These are phyloP conservation scores for Drosophila nikananu DNA, from an alignment of 1,140 invertebrate genomes.

Conservation along the genomic window DNA sequence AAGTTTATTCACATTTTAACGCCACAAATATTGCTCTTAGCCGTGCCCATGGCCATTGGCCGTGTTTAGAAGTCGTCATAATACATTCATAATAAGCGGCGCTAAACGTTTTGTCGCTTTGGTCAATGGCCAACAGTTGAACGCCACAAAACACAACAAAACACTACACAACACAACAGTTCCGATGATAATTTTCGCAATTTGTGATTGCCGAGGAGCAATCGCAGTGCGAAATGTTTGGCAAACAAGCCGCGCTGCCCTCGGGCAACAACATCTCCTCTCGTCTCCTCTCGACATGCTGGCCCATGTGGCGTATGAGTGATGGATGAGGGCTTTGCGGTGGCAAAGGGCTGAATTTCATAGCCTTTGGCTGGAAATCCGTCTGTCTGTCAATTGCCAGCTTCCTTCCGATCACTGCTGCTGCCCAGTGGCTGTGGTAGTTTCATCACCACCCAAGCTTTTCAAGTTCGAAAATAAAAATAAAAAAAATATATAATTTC, in stretches of 20 bases:
- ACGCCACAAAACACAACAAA: slow-evolving; percentile 9
- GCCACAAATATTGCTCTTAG: background rate
- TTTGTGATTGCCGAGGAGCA: slow-evolving; percentile 56
- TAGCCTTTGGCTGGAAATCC: slow-evolving; percentile 33
- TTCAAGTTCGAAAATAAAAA: slow-evolving; percentile 52
- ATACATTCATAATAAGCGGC: slow-evolving; percentile 28
- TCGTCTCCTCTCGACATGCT: slow-evolving; percentile 3
- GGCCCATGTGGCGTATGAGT: slow-evolving; percentile 67
- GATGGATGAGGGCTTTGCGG: slow-evolving; percentile 51
- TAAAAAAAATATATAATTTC: slow-evolving; percentile 52
- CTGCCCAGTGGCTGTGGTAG: background rate
- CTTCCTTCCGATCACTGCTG: slow-evolving; percentile 56
- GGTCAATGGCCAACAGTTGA: slow-evolving; percentile 32
- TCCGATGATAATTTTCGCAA: slow-evolving; percentile 48
- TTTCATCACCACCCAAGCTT: slow-evolving; percentile 45
- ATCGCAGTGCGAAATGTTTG: slow-evolving; percentile 62
- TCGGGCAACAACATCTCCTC: slow-evolving; percentile 1
- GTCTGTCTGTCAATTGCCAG: slow-evolving; percentile 50
- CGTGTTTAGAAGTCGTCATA: slow-evolving; percentile 44
- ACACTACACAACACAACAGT: slow-evolving; percentile 9
- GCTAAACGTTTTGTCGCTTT: slow-evolving; percentile 54
- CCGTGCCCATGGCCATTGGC: slow-evolving; percentile 25
- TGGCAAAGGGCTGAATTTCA: slow-evolving; percentile 7
- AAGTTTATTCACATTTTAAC: slow-evolving; percentile 8
- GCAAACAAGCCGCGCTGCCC: slow-evolving; percentile 38